These are phyloP conservation scores for Pseudocheirus occidentalis DNA, from an alignment of 2,797 vertebrate species.

Conservation along the genomic window DNA sequence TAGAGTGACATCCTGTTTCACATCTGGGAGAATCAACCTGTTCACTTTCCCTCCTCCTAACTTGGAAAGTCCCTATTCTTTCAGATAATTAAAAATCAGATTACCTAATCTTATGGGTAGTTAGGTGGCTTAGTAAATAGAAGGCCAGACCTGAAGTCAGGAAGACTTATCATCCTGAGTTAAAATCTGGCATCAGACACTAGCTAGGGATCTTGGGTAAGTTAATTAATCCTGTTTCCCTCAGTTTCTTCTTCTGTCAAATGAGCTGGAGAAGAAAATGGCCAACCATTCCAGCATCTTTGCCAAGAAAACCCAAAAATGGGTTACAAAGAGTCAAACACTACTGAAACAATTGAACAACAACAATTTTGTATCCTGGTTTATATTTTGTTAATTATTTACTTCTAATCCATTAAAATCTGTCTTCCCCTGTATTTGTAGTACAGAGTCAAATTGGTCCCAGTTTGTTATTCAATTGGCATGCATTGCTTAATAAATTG, in stretches of 20 bases:
- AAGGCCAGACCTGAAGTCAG: too few species aligned
- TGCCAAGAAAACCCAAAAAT: too few species aligned
- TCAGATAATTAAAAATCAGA: neutral
- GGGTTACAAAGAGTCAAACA: too few species aligned
- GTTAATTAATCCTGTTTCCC: too few species aligned
- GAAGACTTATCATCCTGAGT: too few species aligned
- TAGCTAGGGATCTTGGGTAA: too few species aligned
- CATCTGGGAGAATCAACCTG: neutral
- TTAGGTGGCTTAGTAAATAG: neutral
- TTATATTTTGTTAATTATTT: neutral
- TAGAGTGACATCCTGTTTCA: neutral
- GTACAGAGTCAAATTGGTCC: neutral
- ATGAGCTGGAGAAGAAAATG: too few species aligned
- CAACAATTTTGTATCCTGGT: neutral
- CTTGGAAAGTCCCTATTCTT: neutral
- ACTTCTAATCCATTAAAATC: neutral
- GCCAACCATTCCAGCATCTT: too few species aligned
- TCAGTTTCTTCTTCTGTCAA: too few species aligned
- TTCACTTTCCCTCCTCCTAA: neutral
- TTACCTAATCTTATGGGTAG: neutral
- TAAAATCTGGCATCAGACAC: too few species aligned
- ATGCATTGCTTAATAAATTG: neutral
- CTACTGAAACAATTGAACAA: too few species aligned
- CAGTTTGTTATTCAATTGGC: neutral
- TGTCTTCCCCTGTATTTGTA: neutral